Evolutionary conservation across 1,140 invertebrate species (phyloP).

Genomic region (Anoplolepis gracilipes): DNA sequence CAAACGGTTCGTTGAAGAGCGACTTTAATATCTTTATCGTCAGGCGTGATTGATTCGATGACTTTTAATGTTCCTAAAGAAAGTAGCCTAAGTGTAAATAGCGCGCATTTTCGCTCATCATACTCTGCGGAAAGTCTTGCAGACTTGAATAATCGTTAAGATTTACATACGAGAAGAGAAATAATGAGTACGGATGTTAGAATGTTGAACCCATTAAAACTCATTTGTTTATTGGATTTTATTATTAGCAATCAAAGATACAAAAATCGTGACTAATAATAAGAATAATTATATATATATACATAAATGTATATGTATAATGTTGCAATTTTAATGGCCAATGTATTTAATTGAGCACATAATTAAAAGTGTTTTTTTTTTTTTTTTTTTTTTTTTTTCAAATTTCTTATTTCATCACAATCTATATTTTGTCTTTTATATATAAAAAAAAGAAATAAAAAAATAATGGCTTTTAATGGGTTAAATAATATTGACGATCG

Average conservation of each 20-base stretch:
- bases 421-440: not conserved
- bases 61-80: slow-evolving; percentile 80
- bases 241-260: not conserved
- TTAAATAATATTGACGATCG: slow-evolving; percentile 27
- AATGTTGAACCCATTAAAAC: slow-evolving; percentile 15
- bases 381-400: no score
- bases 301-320: no score
- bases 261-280: not conserved
- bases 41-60: slow-evolving; percentile 69
- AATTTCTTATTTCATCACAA: not conserved
- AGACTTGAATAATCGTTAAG: slow-evolving; percentile 58
- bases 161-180: slow-evolving; percentile 33
- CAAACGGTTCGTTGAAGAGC: slow-evolving; percentile 25
- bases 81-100: slow-evolving; percentile 75
- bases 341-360: not conserved
- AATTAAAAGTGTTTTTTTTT: no score
- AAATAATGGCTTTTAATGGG: not conserved
- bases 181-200: slow-evolving; percentile 11
- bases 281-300: no score
- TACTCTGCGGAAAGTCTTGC: slow-evolving; percentile 45
- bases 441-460: not conserved
- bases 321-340: no score
- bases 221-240: not conserved
- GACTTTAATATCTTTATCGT: slow-evolving; percentile 21
- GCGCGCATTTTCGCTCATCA: slow-evolving; percentile 59